Conservation (phyloP, 2,797 vertebrate species). For the Falco cherrug region DNA sequence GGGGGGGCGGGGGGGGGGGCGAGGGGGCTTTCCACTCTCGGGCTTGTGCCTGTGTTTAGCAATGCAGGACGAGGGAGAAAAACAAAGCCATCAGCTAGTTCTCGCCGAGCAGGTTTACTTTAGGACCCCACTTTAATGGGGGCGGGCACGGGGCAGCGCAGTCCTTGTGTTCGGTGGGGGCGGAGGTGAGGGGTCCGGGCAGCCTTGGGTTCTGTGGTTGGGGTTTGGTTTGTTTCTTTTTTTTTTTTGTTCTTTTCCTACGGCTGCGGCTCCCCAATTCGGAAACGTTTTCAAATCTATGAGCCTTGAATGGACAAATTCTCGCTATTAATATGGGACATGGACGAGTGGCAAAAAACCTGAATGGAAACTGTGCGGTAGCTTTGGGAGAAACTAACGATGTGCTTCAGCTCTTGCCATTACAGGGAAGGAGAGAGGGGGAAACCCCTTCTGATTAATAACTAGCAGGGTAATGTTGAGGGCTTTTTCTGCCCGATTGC, state of each 20-base stretch:
- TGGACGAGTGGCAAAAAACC: slow-evolving; percentile 74
- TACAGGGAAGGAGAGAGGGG: slow-evolving; percentile 61
- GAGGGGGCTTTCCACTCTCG: not conserved
- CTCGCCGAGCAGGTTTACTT: slow-evolving; percentile 61
- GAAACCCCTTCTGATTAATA: slow-evolving; percentile 83
- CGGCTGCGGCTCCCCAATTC: slow-evolving; percentile 7
- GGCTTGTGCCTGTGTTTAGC: not conserved
- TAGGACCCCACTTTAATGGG: slow-evolving; percentile 12
- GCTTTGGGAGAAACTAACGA: slow-evolving; percentile 68
- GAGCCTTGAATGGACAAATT: slow-evolving; percentile 76
- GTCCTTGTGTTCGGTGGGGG: not conserved
- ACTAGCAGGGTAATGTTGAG: slow-evolving; percentile 86
- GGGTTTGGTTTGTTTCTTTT: too few relatives aligned
- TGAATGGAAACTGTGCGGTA: slow-evolving; percentile 71
- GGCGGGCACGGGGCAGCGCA: not conserved
- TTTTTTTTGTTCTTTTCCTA: rapidly evolving
- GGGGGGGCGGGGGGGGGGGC: rapidly evolving
- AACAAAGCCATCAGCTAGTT: slow-evolving; percentile 57
- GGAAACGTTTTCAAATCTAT: slow-evolving; percentile 73
- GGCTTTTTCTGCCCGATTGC: slow-evolving; percentile 87
- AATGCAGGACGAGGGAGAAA: not conserved
- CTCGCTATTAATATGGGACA: slow-evolving; percentile 73
- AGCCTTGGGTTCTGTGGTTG: too few relatives aligned
- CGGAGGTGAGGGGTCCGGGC: not conserved
- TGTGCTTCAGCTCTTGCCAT: slow-evolving; percentile 68